Percentiles rank a stretch among this genome's conserved stretches.
Conservation (phyloP, 2,113 vertebrate genomes). For the Atrichornis clamosus region DNA sequence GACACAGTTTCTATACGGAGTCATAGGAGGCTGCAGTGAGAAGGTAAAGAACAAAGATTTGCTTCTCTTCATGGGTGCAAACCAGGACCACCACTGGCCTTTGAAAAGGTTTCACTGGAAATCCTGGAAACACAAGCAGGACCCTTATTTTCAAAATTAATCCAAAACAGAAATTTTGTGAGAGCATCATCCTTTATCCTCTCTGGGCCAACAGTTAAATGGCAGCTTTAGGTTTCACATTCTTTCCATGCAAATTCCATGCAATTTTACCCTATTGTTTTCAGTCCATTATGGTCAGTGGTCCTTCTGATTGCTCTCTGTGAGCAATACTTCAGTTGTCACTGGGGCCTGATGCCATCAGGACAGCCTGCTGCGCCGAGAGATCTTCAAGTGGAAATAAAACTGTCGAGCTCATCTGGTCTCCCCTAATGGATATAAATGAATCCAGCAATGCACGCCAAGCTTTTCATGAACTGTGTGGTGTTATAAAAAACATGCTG, state of each 20-base stretch:
- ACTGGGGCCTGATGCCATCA: neutral
- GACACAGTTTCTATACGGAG: neutral
- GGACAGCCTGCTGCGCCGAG: neutral
- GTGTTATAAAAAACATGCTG: conserved; percentile 50
- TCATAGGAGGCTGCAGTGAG: neutral
- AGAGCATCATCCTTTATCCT: neutral
- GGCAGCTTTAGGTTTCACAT: neutral
- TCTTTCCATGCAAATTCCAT: neutral
- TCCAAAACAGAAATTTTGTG: neutral
- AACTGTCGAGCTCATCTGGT: conserved; percentile 53
- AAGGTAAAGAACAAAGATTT: neutral
- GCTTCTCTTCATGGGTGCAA: neutral
- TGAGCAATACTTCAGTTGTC: neutral
- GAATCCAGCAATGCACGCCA: conserved; percentile 43
- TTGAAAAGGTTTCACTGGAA: neutral
- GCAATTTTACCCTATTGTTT: neutral
- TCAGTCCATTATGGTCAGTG: neutral
- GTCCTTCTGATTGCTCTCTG: neutral
- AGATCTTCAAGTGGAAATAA: conserved; percentile 24
- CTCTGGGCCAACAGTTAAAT: neutral
- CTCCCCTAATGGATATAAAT: conserved; percentile 50
- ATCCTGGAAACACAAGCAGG: neutral
- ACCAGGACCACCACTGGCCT: neutral
- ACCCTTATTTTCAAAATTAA: neutral
- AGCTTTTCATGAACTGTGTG: conserved; percentile 43